A percentile compares a stretch with the other conserved stretches of the same genome.
Conservation (phyloP, 64 coral and sea anemone genomes). For the Catalaphyllia jardinei region DNA sequence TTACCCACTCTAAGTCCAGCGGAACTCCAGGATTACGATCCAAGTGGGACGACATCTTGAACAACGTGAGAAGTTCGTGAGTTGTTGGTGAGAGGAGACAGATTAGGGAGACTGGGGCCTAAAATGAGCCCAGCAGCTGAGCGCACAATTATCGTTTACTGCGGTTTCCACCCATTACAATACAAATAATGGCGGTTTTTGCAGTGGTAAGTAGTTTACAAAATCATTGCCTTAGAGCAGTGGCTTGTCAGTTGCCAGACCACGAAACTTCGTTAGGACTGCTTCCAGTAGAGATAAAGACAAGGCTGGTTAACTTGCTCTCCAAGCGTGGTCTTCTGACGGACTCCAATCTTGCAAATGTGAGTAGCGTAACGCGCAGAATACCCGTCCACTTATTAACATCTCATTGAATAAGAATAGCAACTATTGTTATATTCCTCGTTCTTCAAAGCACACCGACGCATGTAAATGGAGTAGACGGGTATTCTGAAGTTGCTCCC, state of each 20-base stretch:
- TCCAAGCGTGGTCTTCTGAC: slow-evolving; percentile 84
- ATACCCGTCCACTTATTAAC: too few relatives aligned
- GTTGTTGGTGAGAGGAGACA: background rate
- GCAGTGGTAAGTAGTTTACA: slow-evolving; percentile 57
- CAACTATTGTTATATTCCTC: too few relatives aligned
- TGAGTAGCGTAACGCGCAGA: background rate
- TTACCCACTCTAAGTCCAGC: slow-evolving; percentile 77
- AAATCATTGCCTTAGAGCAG: slow-evolving; percentile 68
- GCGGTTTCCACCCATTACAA: background rate
- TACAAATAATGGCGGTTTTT: slow-evolving; percentile 80
- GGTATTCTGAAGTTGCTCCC: too few relatives aligned
- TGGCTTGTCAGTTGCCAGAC: slow-evolving; percentile 65
- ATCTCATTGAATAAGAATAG: too few relatives aligned
- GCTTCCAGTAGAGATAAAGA: slow-evolving; percentile 79
- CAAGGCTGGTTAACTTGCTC: slow-evolving; percentile 72
- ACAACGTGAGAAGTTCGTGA: background rate
- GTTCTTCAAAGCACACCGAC: too few relatives aligned
- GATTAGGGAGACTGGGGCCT: background rate
- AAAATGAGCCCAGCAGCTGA: slow-evolving; percentile 3
- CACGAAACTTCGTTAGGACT: slow-evolving; percentile 64
- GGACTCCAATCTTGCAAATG: slow-evolving; percentile 70
- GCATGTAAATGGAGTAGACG: too few relatives aligned
- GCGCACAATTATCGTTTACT: background rate
- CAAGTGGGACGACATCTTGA: slow-evolving; percentile 80
- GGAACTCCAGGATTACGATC: slow-evolving; percentile 79